phyloP scores from a whole-genome alignment of 2,113 vertebrate genomes.

The Tringa solitaria region DNA sequence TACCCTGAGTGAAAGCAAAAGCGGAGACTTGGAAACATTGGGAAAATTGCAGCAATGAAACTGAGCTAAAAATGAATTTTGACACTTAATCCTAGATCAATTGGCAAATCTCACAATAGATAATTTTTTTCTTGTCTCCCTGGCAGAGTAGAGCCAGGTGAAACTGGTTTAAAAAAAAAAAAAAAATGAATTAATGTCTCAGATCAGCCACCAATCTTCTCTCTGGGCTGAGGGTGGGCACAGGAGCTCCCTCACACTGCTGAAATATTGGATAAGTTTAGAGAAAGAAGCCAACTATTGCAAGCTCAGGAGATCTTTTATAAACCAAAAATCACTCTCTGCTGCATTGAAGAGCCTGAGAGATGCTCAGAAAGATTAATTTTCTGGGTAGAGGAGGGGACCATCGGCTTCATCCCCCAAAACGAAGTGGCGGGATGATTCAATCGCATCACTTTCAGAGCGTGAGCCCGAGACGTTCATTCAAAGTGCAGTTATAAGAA shows the following conservation, averaged over 20 bases:
- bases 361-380: slow-evolving; percentile 35
- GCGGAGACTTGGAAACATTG: neutral
- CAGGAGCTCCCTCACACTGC: neutral
- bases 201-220: neutral
- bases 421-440: neutral
- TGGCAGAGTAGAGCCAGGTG: neutral
- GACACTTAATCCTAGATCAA: slow-evolving; percentile 53
- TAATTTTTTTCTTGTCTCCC: neutral
- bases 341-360: neutral
- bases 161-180: neutral
- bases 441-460: slow-evolving; percentile 1
- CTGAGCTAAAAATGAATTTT: slow-evolving; percentile 24
- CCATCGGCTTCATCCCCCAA: neutral
- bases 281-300: neutral
- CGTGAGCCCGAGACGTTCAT: neutral
- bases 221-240: neutral
- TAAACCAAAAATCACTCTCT: slow-evolving; percentile 11
- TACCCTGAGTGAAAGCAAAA: neutral
- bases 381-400: slow-evolving; percentile 16
- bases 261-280: neutral
- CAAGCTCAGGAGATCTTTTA: neutral
- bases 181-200: neutral
- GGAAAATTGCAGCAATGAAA: neutral
- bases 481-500: neutral
- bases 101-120: neutral